phyloP scores from a whole-genome alignment of 2,888 invertebrate genomes.

The Agrotis segetum region DNA sequence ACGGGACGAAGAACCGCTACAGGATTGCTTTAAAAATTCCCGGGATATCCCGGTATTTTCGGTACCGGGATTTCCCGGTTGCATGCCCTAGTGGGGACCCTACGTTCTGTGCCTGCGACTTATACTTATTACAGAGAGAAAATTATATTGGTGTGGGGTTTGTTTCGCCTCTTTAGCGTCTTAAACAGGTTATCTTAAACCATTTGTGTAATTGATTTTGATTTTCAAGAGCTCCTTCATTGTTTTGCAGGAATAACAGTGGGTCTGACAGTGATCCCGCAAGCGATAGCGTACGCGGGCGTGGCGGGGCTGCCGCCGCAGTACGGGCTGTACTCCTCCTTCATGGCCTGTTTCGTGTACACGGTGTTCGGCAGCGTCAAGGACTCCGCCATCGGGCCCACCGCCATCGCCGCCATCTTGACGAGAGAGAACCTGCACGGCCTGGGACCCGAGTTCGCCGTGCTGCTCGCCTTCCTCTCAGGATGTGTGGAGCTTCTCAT shows the following conservation, averaged over 20 bases:
- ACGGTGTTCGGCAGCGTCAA: constrained; percentile 95
- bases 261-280: constrained; percentile 95
- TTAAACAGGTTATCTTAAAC: too few relatives aligned
- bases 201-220: too few relatives aligned
- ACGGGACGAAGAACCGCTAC: too few relatives aligned
- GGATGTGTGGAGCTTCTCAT: constrained; percentile 93
- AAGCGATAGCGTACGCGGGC: constrained; percentile 96
- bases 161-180: too few relatives aligned
- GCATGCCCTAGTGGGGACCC: too few relatives aligned
- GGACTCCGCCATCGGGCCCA: constrained; percentile 95
- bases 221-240: neutral
- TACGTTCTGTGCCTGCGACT: too few relatives aligned
- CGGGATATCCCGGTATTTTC: too few relatives aligned
- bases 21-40: too few relatives aligned
- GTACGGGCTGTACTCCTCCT: constrained; percentile 98
- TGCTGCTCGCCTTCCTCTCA: constrained; percentile 93
- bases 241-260: constrained; percentile 90
- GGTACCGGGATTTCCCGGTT: too few relatives aligned
- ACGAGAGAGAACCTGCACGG: constrained; percentile 94
- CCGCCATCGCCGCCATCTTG: constrained; percentile 96
- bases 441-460: constrained; percentile 93
- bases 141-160: too few relatives aligned
- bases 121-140: too few relatives aligned
- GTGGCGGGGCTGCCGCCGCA: constrained; percentile 94
- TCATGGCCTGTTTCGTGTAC: constrained; percentile 98